These are phyloP conservation scores for Bombus sylvicola DNA, from an alignment of 1,140 invertebrate genomes.

Conservation along the genomic window DNA sequence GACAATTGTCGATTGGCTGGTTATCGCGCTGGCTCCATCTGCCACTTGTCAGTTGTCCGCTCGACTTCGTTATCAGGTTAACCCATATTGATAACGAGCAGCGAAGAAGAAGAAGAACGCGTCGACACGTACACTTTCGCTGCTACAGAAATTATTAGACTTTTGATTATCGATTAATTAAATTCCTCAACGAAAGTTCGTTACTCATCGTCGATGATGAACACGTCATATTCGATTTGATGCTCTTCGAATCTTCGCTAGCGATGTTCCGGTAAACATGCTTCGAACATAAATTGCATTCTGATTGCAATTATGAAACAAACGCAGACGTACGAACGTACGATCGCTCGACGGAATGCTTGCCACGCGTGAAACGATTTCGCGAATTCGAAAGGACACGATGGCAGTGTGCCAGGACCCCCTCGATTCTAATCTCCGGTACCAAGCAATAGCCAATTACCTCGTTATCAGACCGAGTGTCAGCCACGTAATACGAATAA, in stretches of 20 bases:
- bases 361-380: background rate
- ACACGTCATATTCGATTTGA: too few species aligned
- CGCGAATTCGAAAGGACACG: background rate
- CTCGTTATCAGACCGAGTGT: slow-evolving; percentile 43
- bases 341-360: background rate
- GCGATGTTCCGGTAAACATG: too few species aligned
- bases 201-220: too few species aligned
- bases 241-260: too few species aligned
- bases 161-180: too few species aligned
- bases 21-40: slow-evolving; percentile 9
- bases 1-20: slow-evolving; percentile 45
- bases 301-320: background rate
- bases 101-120: background rate
- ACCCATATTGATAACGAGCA: slow-evolving; percentile 10
- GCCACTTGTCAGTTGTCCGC: slow-evolving; percentile 30
- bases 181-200: too few species aligned
- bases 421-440: slow-evolving; percentile 30
- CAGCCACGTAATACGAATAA: slow-evolving; percentile 48
- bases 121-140: background rate
- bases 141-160: too few species aligned
- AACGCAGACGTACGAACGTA: background rate
- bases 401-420: background rate
- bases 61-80: slow-evolving; percentile 19
- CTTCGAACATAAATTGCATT: background rate
- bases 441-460: slow-evolving; percentile 40